These are phyloP conservation scores for Triplophysa dalaica DNA, from an alignment of 2,113 vertebrate genomes.

Conservation along the genomic window DNA sequence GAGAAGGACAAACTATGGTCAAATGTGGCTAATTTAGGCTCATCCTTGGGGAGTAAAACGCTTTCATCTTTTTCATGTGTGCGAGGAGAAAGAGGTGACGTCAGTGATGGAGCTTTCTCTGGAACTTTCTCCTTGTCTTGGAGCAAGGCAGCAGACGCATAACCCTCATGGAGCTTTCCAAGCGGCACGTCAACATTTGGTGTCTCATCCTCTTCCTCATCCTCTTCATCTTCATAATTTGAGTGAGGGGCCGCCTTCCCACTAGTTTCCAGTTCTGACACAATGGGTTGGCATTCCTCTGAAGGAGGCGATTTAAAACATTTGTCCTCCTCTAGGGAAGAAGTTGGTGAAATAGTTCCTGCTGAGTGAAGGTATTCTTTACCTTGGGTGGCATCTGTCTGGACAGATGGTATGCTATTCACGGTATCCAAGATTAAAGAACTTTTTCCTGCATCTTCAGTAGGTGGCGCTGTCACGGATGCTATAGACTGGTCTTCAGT, in stretches of 20 bases:
- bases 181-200: slow-evolving; percentile 78
- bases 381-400: slow-evolving; percentile 87
- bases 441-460: slow-evolving; percentile 88
- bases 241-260: slow-evolving; percentile 64
- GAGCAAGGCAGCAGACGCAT: slow-evolving; percentile 70
- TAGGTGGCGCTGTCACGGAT: slow-evolving; percentile 91
- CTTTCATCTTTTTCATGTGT: slow-evolving; percentile 56
- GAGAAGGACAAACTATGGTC: slow-evolving; percentile 61
- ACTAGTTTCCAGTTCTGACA: slow-evolving; percentile 76
- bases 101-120: slow-evolving; percentile 41
- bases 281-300: slow-evolving; percentile 84
- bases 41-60: slow-evolving; percentile 49
- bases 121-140: slow-evolving; percentile 65
- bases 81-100: slow-evolving; percentile 49
- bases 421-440: slow-evolving; percentile 87
- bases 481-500: slow-evolving; percentile 94
- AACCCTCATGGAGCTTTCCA: slow-evolving; percentile 80
- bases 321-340: slow-evolving; percentile 95
- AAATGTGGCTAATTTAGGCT: slow-evolving; percentile 44
- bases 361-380: slow-evolving; percentile 93
- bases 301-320: slow-evolving; percentile 94
- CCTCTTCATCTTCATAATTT: slow-evolving; percentile 78
- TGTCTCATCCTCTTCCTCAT: slow-evolving; percentile 81
- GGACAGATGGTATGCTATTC: slow-evolving; percentile 83
- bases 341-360: slow-evolving; percentile 95